phyloP scores from a whole-genome alignment of 1,140 invertebrate species.

The Ceratina australensis region DNA sequence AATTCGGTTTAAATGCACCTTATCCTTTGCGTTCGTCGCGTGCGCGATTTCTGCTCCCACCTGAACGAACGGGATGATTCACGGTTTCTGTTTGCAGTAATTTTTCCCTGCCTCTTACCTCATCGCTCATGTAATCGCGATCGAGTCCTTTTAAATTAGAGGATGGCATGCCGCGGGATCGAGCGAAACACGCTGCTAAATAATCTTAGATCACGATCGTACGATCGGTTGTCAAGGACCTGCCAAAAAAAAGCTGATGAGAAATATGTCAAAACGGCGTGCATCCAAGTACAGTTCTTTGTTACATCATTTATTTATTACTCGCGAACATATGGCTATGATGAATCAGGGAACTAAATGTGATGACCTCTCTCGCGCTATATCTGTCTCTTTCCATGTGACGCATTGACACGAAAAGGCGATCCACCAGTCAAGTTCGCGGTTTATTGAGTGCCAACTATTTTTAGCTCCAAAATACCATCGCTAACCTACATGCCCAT shows the following conservation, averaged over 20 bases:
- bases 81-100: constrained; percentile 55
- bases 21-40: not conserved
- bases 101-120: constrained; percentile 59
- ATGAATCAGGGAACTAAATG: constrained; percentile 39
- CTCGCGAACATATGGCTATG: constrained; percentile 9
- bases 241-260: not conserved
- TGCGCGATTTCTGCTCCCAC: not conserved
- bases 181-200: not conserved
- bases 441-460: constrained; percentile 13
- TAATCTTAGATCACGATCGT: not conserved
- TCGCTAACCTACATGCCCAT: not conserved
- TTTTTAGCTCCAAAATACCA: constrained; percentile 5
- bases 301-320: constrained; percentile 30
- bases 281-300: not conserved
- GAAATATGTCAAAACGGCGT: not conserved
- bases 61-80: constrained; percentile 51
- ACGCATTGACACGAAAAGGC: constrained; percentile 2
- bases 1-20: not conserved
- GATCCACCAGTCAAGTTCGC: constrained; percentile 22
- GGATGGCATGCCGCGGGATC: not conserved
- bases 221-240: too few species aligned
- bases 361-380: not conserved
- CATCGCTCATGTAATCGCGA: constrained; percentile 35
- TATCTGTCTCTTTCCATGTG: not conserved
- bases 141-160: not conserved